Percentiles rank a stretch among this genome's conserved stretches.
phyloP scores from a whole-genome alignment of 2,797 vertebrate species.

The Ctenochaetus hawaiiensis region DNA sequence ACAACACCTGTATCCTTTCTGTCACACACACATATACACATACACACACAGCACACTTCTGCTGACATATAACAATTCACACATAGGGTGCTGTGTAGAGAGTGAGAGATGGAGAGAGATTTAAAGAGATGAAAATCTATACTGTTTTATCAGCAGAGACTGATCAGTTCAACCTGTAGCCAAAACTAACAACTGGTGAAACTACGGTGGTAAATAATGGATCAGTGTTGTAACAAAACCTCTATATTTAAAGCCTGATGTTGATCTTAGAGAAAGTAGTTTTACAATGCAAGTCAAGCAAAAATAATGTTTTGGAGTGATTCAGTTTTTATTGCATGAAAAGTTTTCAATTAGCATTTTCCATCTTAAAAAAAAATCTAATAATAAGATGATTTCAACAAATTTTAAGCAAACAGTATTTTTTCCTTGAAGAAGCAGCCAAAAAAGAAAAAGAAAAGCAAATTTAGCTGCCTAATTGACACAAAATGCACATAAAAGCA shows the following conservation, averaged over 20 bases:
- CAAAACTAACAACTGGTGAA: slow-evolving; percentile 30
- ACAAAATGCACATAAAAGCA: too few species aligned
- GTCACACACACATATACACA: slow-evolving; percentile 84
- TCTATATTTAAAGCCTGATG: slow-evolving; percentile 1
- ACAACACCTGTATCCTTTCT: slow-evolving; percentile 98
- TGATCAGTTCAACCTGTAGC: slow-evolving; percentile 33
- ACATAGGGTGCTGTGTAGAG: slow-evolving; percentile 48
- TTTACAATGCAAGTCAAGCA: background rate
- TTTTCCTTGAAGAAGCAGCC: too few species aligned
- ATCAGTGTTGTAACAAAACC: background rate
- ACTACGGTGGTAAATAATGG: slow-evolving; percentile 2
- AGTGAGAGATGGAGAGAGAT: slow-evolving; percentile 38
- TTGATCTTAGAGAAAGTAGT: background rate
- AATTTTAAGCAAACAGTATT: too few species aligned
- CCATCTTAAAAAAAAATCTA: too few species aligned
- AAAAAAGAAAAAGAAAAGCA: too few species aligned
- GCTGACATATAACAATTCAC: slow-evolving; percentile 78
- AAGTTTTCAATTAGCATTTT: too few species aligned
- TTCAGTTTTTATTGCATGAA: too few species aligned
- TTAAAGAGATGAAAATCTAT: slow-evolving; percentile 54
- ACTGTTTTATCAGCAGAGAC: slow-evolving; percentile 35
- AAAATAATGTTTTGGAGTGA: background rate
- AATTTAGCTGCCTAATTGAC: too few species aligned
- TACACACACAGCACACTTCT: slow-evolving; percentile 60
- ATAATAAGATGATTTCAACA: too few species aligned